phyloP scores from a whole-genome alignment of 92 coral and sea anemone genomes.

The Diadumene lineata region DNA sequence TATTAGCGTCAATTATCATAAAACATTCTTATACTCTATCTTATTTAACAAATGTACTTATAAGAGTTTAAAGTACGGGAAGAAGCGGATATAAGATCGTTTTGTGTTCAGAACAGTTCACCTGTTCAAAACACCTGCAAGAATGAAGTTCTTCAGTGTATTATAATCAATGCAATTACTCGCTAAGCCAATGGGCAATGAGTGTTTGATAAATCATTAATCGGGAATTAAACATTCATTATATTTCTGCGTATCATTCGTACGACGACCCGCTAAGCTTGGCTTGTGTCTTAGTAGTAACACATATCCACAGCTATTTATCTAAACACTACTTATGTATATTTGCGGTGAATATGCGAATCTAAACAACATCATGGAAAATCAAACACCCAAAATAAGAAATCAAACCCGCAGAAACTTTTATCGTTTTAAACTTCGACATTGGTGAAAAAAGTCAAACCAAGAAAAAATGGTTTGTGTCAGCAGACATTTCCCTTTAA shows the following conservation, averaged over 20 bases:
- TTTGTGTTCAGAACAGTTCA: constrained; percentile 46
- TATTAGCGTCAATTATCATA: constrained; percentile 71
- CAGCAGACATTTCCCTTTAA: constrained; percentile 27
- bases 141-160: constrained; percentile 65
- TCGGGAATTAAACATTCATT: constrained; percentile 85
- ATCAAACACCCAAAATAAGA: constrained; percentile 55
- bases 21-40: constrained; percentile 79
- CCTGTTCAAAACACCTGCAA: constrained; percentile 85
- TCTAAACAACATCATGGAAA: constrained; percentile 77
- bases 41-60: constrained; percentile 95
- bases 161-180: constrained; percentile 82
- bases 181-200: constrained; percentile 65
- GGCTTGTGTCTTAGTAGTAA: constrained; percentile 66
- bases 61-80: constrained; percentile 71
- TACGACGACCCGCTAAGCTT: constrained; percentile 88
- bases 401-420: constrained; percentile 79
- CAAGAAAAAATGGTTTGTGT: not conserved
- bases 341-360: constrained; percentile 92
- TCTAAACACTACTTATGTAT: constrained; percentile 88
- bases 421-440: constrained; percentile 85
- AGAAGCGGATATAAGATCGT: constrained; percentile 29
- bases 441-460: constrained; percentile 73
- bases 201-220: constrained; percentile 89
- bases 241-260: constrained; percentile 83
- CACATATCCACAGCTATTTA: constrained; percentile 74